Evolutionary conservation across 2,888 invertebrate species (phyloP).

Genomic region (Drosophila testacea): DNA sequence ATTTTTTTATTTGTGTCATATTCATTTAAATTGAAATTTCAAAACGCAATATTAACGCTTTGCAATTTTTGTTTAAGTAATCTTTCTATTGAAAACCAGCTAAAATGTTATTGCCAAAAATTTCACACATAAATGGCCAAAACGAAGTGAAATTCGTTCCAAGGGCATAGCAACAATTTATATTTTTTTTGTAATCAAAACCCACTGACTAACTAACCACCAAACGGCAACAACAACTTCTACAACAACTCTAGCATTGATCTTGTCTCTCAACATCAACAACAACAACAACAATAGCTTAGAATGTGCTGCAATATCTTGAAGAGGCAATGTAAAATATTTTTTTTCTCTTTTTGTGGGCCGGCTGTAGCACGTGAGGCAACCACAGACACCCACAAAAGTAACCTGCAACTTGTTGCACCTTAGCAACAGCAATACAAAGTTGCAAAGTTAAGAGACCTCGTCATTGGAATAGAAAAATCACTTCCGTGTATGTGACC

Average conservation of each 20-base stretch:
- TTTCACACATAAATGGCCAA: conserved; percentile 58
- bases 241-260: conserved; percentile 53
- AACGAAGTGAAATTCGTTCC: conserved; percentile 66
- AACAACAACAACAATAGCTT: conserved; percentile 17
- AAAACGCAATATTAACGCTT: not conserved
- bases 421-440: conserved; percentile 33
- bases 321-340: conserved; percentile 26
- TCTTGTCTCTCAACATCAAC: conserved; percentile 63
- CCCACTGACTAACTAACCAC: conserved; percentile 57
- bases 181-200: conserved; percentile 51
- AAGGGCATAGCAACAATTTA: conserved; percentile 63
- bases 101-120: conserved; percentile 10
- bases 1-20: too few species aligned
- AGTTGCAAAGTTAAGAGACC: conserved; percentile 39
- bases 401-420: conserved; percentile 66
- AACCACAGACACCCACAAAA: conserved; percentile 58
- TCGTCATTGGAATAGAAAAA: conserved; percentile 77
- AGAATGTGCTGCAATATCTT: conserved; percentile 41
- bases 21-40: not conserved
- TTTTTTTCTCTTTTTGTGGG: conserved; percentile 32
- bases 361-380: conserved; percentile 66
- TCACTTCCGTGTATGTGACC: conserved; percentile 81
- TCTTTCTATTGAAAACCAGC: not conserved
- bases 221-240: conserved; percentile 5
- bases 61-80: not conserved